phyloP scores from a whole-genome alignment of 2,888 invertebrate genomes.

The Amiota minor region DNA sequence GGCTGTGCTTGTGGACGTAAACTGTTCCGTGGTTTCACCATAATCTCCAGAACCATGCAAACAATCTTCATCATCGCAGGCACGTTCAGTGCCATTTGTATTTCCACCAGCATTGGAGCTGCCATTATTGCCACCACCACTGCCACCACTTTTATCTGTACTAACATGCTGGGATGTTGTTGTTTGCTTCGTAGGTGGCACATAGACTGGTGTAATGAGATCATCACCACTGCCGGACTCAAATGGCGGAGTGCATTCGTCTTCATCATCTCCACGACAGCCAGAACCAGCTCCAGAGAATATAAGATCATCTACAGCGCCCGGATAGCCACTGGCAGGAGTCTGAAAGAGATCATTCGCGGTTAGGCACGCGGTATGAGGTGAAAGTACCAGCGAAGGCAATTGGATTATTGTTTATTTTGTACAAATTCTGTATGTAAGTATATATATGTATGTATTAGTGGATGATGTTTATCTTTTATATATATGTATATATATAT shows the following conservation, averaged over 20 bases:
- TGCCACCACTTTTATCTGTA: slow-evolving; percentile 49
- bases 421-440: slow-evolving; percentile 2
- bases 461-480: slow-evolving; percentile 31
- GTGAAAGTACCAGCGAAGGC: background rate
- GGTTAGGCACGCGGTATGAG: background rate
- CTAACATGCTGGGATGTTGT: slow-evolving; percentile 74
- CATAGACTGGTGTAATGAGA: slow-evolving; percentile 92
- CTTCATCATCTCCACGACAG: slow-evolving; percentile 92
- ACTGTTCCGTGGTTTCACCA: slow-evolving; percentile 81
- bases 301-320: slow-evolving; percentile 89
- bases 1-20: slow-evolving; percentile 75
- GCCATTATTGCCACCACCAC: slow-evolving; percentile 33
- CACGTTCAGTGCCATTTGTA: slow-evolving; percentile 73
- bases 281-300: slow-evolving; percentile 94
- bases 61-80: slow-evolving; percentile 91
- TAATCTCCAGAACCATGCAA: slow-evolving; percentile 85
- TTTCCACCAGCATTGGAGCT: slow-evolving; percentile 50
- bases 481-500: slow-evolving; percentile 34
- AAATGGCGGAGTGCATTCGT: slow-evolving; percentile 89
- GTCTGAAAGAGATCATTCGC: slow-evolving; percentile 76
- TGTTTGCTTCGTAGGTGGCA: slow-evolving; percentile 85
- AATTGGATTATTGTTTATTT: slow-evolving; percentile 18
- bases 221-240: slow-evolving; percentile 91
- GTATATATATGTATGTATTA: slow-evolving; percentile 43
- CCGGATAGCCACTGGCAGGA: slow-evolving; percentile 86